A percentile compares a stretch with the other conserved stretches of the same genome.
phyloP scores from a whole-genome alignment of 1,140 invertebrate genomes.

The Hyposmocoma kahamanoa region DNA sequence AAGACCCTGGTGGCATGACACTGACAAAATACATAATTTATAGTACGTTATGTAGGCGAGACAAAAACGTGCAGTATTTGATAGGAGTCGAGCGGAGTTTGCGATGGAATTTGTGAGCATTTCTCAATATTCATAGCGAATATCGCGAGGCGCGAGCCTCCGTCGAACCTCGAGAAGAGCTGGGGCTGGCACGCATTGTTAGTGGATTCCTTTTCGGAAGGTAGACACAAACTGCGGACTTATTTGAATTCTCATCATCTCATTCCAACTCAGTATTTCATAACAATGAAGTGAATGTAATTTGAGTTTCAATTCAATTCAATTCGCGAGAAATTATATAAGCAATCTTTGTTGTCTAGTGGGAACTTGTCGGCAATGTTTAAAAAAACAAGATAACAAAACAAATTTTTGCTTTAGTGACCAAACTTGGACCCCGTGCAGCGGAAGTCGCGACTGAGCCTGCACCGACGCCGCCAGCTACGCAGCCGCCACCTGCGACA shows the following conservation, averaged over 20 bases:
- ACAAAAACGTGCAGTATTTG: conserved; percentile 18
- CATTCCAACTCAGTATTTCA: conserved; percentile 31
- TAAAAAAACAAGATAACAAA: too few species aligned
- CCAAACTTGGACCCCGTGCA: conserved; percentile 78
- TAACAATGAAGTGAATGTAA: conserved; percentile 38
- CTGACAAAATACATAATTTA: conserved; percentile 7
- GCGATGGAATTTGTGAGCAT: conserved; percentile 38
- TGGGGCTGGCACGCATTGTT: conserved; percentile 35
- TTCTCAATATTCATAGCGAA: conserved; percentile 58
- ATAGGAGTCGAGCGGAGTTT: conserved; percentile 16
- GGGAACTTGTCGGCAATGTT: background rate
- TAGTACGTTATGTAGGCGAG: background rate
- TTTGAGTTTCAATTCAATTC: conserved; percentile 28
- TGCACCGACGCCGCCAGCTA: conserved; percentile 53
- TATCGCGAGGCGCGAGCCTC: conserved; percentile 27
- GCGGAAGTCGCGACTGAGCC: conserved; percentile 71
- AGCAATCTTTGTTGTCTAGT: conserved; percentile 10
- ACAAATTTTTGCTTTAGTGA: conserved; percentile 70
- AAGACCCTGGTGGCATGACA: too few species aligned
- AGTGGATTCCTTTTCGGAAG: conserved; percentile 39
- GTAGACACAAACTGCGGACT: conserved; percentile 42
- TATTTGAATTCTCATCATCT: conserved; percentile 50
- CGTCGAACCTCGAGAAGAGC: conserved; percentile 11
- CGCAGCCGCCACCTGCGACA: conserved; percentile 49
- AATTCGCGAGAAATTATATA: conserved; percentile 21